Evolutionary conservation across 2,888 invertebrate species (phyloP).

Genomic region (Limenitis arthemis): DNA sequence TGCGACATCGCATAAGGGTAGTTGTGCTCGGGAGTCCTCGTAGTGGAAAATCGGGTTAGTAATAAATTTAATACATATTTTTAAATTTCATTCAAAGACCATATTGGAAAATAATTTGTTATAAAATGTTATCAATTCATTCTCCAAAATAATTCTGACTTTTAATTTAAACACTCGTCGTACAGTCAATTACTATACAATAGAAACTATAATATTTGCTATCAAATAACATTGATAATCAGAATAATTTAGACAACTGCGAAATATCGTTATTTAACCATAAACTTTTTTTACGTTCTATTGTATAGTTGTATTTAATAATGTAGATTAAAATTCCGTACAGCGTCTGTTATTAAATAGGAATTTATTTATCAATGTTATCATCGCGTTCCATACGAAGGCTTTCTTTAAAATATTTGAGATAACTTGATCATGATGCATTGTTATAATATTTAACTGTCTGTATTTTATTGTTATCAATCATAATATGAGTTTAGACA

Average conservation of each 20-base stretch:
- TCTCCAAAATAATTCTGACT: no score
- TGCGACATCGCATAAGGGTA: constrained; percentile 80
- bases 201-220: background rate
- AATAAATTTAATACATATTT: constrained; percentile 15
- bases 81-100: background rate
- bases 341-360: constrained; percentile 20
- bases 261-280: background rate
- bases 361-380: constrained; percentile 29
- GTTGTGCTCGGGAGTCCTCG: constrained; percentile 84
- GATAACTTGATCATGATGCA: constrained; percentile 22
- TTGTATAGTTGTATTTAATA: background rate
- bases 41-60: constrained; percentile 85
- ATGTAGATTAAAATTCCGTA: constrained; percentile 9
- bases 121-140: no score
- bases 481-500: background rate
- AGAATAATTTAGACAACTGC: background rate
- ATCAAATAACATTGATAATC: background rate
- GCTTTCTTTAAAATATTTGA: constrained; percentile 6
- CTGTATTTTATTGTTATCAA: background rate
- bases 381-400: constrained; percentile 36
- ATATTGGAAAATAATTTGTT: no score
- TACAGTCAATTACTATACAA: background rate
- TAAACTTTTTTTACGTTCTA: background rate
- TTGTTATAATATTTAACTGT: background rate
- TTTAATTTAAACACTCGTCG: no score